These are phyloP conservation scores for Phataginus tricuspis DNA, from an alignment of 2,797 vertebrate species.

Conservation along the genomic window DNA sequence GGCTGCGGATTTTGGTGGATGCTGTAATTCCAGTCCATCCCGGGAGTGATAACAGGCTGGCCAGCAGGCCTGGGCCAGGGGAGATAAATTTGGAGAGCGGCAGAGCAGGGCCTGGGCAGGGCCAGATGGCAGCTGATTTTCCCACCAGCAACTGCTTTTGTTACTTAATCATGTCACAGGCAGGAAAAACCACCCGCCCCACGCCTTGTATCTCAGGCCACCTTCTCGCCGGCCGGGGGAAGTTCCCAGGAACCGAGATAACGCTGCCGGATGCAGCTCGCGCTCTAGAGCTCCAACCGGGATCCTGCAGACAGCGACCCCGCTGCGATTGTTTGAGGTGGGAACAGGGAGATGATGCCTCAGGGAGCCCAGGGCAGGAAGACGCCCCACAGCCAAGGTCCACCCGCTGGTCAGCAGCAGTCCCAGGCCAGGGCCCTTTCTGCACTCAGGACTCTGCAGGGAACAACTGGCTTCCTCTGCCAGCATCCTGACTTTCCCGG, in stretches of 20 bases:
- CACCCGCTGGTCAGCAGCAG: background rate
- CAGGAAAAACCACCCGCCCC: conserved; percentile 54
- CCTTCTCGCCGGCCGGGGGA: conserved; percentile 9
- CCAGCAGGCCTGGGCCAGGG: background rate
- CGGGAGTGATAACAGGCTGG: background rate
- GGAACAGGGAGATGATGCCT: background rate
- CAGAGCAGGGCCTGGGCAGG: background rate
- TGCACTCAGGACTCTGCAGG: background rate
- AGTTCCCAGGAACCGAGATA: conserved; percentile 58
- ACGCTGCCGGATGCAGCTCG: conserved; percentile 33
- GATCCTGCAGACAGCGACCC: background rate
- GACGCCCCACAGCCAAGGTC: background rate
- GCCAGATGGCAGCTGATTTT: background rate
- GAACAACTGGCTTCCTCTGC: background rate
- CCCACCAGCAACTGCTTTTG: conserved; percentile 45
- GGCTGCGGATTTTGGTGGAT: background rate
- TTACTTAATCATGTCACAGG: background rate
- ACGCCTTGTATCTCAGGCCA: conserved; percentile 2
- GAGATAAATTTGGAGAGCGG: conserved; percentile 27
- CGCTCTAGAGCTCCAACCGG: conserved; percentile 24
- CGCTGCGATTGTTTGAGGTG: background rate
- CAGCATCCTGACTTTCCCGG: background rate
- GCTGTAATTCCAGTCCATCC: background rate
- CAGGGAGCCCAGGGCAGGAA: background rate
- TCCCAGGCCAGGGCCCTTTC: too few relatives aligned